Evolutionary conservation across 2,888 invertebrate genomes (phyloP).

Genomic region (Andrena marginata): DNA sequence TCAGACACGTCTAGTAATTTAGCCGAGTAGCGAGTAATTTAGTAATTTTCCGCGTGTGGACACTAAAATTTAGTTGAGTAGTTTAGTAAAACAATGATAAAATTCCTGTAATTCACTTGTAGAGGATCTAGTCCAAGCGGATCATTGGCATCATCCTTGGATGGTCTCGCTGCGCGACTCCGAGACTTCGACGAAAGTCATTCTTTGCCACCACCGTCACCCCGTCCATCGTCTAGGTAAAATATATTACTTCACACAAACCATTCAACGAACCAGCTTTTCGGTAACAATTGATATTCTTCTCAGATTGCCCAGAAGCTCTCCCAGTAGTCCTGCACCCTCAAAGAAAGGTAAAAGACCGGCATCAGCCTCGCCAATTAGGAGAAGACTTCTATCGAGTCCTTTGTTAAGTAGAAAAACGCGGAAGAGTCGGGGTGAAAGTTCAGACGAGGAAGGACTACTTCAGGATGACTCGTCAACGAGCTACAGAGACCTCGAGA

Average conservation of each 20-base stretch:
- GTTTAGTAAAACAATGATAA: not conserved
- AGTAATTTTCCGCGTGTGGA: not conserved
- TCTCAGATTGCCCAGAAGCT: constrained; percentile 89
- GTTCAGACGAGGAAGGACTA: constrained; percentile 92
- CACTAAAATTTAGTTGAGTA: not conserved
- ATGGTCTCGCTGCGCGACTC: constrained; percentile 81
- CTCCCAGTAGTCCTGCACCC: constrained; percentile 91
- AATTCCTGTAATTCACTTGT: not conserved
- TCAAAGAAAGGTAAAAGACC: constrained; percentile 91
- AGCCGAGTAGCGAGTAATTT: not conserved
- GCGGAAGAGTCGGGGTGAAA: constrained; percentile 92
- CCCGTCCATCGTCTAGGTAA: constrained; percentile 80
- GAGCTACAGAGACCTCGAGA: constrained; percentile 94
- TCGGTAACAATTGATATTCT: not conserved
- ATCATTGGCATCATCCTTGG: constrained; percentile 82
- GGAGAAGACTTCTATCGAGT: constrained; percentile 92
- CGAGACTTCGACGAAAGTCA: constrained; percentile 83
- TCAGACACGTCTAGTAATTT: no score
- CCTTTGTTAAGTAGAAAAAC: constrained; percentile 92
- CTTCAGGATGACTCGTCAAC: constrained; percentile 86
- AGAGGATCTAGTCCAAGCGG: constrained; percentile 81
- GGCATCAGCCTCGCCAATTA: constrained; percentile 92
- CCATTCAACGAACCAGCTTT: not conserved
- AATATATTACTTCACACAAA: not conserved
- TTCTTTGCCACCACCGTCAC: constrained; percentile 84